Evolutionary conservation across 2,797 vertebrate genomes (phyloP).

Genomic region (Mallotus villosus): DNA sequence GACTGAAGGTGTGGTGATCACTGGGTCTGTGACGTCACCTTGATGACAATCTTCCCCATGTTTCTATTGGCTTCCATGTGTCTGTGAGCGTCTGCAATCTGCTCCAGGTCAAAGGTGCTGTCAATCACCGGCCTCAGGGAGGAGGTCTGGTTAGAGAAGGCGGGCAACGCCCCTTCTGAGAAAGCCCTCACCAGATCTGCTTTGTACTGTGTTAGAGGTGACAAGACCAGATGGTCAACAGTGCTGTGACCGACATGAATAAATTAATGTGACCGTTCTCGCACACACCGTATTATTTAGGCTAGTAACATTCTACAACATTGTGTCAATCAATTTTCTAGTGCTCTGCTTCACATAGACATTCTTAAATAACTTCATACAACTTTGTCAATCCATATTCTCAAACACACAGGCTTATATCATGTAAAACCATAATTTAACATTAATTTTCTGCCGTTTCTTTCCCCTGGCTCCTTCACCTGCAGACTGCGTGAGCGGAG

Average conservation of each 20-base stretch:
- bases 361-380: too few relatives aligned
- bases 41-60: constrained; percentile 81
- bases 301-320: too few relatives aligned
- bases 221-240: background rate
- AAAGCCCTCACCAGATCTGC: constrained; percentile 78
- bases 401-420: too few relatives aligned
- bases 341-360: too few relatives aligned
- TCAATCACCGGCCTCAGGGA: constrained; percentile 74
- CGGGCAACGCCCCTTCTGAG: constrained; percentile 65
- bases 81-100: constrained; percentile 76
- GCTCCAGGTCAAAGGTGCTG: constrained; percentile 68
- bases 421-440: too few relatives aligned
- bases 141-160: constrained; percentile 63
- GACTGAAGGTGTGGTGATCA: background rate
- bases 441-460: background rate
- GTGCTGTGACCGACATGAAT: background rate
- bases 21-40: constrained; percentile 43
- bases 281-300: background rate
- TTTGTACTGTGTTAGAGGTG: constrained; percentile 77
- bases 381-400: too few relatives aligned
- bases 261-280: too few relatives aligned
- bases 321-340: too few relatives aligned
- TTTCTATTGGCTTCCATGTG: constrained; percentile 83
- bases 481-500: constrained; percentile 77
- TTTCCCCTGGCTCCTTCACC: constrained; percentile 39